phyloP scores from a whole-genome alignment of 64 coral and sea anemone genomes.

The Montipora cactus region DNA sequence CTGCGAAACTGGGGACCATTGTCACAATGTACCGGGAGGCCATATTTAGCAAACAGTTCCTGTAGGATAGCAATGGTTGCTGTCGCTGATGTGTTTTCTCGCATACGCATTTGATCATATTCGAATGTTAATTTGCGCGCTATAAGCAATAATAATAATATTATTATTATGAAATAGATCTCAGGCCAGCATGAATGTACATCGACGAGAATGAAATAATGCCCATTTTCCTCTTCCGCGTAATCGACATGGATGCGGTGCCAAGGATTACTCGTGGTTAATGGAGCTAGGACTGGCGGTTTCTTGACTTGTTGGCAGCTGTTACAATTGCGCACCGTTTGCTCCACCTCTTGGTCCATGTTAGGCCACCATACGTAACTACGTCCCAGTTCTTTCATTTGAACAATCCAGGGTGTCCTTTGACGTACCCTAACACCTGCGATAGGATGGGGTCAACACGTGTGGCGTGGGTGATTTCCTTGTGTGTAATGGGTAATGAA shows the following conservation, averaged over 20 bases:
- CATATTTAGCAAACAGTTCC: no score
- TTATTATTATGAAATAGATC: background rate
- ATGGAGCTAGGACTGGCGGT: constrained; percentile 1
- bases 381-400: no score
- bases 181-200: constrained; percentile 13
- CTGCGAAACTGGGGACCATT: no score
- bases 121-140: no score
- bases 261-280: background rate
- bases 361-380: no score
- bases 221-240: background rate
- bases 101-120: background rate
- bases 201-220: constrained; percentile 29
- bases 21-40: no score
- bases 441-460: background rate
- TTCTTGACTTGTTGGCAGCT: constrained; percentile 45
- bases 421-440: background rate
- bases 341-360: background rate
- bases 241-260: no score
- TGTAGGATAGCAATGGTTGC: background rate
- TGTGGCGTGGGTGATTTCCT: background rate
- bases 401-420: no score
- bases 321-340: background rate
- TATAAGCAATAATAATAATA: no score
- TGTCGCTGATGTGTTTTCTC: background rate
- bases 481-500: background rate